Evolutionary conservation across 2,888 invertebrate species (phyloP).

Genomic region (Clanis bilineata): DNA sequence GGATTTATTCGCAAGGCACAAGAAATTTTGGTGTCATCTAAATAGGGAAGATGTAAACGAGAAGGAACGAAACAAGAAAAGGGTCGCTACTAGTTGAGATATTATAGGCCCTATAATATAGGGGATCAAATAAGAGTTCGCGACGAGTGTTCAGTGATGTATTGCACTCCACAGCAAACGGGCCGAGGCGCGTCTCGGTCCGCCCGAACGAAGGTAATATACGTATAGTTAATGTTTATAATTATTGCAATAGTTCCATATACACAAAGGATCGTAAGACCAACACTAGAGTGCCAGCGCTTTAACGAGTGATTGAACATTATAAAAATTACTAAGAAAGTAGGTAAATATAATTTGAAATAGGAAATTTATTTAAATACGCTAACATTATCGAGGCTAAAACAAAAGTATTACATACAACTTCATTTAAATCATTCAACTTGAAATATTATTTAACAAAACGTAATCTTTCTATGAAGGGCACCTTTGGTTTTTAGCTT

Average conservation of each 20-base stretch:
- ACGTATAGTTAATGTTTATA: slow-evolving; percentile 11
- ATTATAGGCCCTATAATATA: no score
- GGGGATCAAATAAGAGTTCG: slow-evolving; percentile 41
- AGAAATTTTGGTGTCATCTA: slow-evolving; percentile 64
- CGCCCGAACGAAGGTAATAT: slow-evolving; percentile 4
- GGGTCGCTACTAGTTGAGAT: neutral
- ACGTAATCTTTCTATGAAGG: slow-evolving; percentile 85
- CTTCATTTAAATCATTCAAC: slow-evolving; percentile 79
- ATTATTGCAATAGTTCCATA: slow-evolving; percentile 65
- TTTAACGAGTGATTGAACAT: slow-evolving; percentile 80
- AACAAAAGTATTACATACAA: slow-evolving; percentile 80
- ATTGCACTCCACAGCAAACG: slow-evolving; percentile 50
- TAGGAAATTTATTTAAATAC: slow-evolving; percentile 77
- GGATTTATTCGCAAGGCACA: slow-evolving; percentile 71
- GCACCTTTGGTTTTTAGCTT: slow-evolving; percentile 94
- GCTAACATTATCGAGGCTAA: slow-evolving; percentile 78
- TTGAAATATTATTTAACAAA: slow-evolving; percentile 81
- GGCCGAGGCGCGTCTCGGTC: slow-evolving; percentile 36
- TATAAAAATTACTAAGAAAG: slow-evolving; percentile 79
- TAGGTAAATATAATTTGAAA: slow-evolving; percentile 82
- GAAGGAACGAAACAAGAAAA: slow-evolving; percentile 27
- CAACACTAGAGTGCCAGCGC: slow-evolving; percentile 81
- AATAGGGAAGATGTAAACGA: slow-evolving; percentile 32
- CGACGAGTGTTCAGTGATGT: slow-evolving; percentile 50
- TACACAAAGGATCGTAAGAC: slow-evolving; percentile 70